Percentiles rank a stretch among this genome's conserved stretches.
These are phyloP conservation scores for Masticophis lateralis DNA, from an alignment of 2,797 vertebrate species.

Conservation along the genomic window DNA sequence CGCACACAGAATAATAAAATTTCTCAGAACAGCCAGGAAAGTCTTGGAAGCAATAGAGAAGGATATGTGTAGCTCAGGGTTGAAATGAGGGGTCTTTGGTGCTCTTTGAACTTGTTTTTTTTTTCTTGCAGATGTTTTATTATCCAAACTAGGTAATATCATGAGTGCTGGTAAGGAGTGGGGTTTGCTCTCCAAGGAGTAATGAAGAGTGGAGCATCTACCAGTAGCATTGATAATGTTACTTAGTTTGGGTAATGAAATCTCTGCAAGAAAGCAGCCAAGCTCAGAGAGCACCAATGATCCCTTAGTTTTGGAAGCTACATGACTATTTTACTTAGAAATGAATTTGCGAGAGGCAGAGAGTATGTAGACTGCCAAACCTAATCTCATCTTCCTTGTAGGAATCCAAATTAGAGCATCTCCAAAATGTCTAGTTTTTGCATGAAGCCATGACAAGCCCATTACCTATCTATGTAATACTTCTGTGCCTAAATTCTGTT, in stretches of 20 bases:
- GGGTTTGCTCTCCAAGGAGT: neutral
- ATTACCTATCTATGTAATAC: neutral
- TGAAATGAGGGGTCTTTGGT: neutral
- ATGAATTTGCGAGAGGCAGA: neutral
- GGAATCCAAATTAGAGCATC: neutral
- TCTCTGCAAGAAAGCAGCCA: neutral
- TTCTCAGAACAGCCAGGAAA: slow-evolving; percentile 40
- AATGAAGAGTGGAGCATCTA: neutral
- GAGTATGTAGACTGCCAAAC: neutral
- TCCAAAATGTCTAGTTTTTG: neutral
- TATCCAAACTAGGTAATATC: neutral
- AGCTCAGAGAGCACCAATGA: neutral
- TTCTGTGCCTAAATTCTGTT: slow-evolving; percentile 51
- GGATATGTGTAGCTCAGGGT: neutral
- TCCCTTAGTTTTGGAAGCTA: slow-evolving; percentile 38
- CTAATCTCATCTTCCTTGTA: neutral
- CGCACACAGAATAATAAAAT: slow-evolving; percentile 41
- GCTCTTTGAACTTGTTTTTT: neutral
- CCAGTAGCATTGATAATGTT: neutral
- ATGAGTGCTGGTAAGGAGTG: neutral
- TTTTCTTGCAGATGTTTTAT: neutral
- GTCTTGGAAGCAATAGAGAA: slow-evolving; percentile 12
- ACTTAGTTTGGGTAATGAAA: neutral
- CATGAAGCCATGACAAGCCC: neutral
- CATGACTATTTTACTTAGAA: slow-evolving; percentile 32